phyloP scores from a whole-genome alignment of 2,888 invertebrate genomes.

The Coleophora deauratella region DNA sequence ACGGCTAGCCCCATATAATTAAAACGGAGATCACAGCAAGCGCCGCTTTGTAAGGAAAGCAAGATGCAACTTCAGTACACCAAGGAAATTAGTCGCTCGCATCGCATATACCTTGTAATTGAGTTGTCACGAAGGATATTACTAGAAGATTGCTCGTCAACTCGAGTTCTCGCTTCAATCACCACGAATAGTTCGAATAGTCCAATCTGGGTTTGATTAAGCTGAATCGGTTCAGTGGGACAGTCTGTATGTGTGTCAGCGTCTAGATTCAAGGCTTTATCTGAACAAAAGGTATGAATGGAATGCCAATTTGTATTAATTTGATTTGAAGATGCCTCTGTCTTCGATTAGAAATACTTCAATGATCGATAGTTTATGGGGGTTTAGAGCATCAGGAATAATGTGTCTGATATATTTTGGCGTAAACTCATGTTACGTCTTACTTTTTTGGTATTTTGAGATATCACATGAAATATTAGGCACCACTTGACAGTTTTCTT shows the following conservation, averaged over 20 bases:
- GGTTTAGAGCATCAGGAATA: too few relatives aligned
- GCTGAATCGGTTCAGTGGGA: slow-evolving; percentile 66
- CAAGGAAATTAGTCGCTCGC: slow-evolving; percentile 55
- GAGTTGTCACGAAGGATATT: slow-evolving; percentile 68
- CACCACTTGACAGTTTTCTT: too few relatives aligned
- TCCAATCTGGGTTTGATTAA: slow-evolving; percentile 61
- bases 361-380: too few relatives aligned
- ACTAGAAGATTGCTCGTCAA: slow-evolving; percentile 70
- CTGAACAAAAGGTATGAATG: too few relatives aligned
- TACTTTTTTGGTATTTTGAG: too few relatives aligned
- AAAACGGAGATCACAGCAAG: background rate
- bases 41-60: slow-evolving; percentile 5
- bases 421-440: too few relatives aligned
- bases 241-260: slow-evolving; percentile 20
- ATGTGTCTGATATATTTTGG: too few relatives aligned
- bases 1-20: too few relatives aligned
- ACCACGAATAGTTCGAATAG: slow-evolving; percentile 55
- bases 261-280: slow-evolving; percentile 1
- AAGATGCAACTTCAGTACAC: slow-evolving; percentile 23
- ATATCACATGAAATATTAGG: too few relatives aligned
- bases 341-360: too few relatives aligned
- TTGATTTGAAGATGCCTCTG: background rate
- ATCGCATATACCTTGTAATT: slow-evolving; percentile 46
- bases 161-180: slow-evolving; percentile 54
- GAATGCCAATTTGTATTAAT: background rate